A percentile compares a stretch with the other conserved stretches of the same genome.
Conservation (phyloP, 2,888 invertebrate species). For the Cephus rjabovi region DNA sequence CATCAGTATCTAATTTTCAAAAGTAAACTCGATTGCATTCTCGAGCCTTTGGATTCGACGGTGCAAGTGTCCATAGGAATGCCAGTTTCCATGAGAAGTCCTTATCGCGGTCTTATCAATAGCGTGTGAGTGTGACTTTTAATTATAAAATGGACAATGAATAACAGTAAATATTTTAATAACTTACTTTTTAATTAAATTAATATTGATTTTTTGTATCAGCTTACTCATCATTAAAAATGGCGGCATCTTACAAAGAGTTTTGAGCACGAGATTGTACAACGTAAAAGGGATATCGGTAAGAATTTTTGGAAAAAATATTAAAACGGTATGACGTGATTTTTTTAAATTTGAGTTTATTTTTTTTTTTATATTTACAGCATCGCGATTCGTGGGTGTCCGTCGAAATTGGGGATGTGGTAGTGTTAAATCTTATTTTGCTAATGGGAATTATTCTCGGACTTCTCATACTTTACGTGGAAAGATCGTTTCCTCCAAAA, state of each 20-base stretch:
- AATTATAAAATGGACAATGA: not conserved
- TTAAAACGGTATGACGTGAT: not conserved
- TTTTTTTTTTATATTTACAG: too few species aligned
- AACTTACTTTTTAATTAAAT: not conserved
- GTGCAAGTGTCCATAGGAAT: slow-evolving; percentile 59
- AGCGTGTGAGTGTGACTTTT: slow-evolving; percentile 44
- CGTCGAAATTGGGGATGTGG: too few species aligned
- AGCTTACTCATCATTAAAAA: slow-evolving; percentile 58
- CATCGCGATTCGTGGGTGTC: too few species aligned
- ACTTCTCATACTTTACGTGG: too few species aligned
- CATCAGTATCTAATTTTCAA: slow-evolving; percentile 52
- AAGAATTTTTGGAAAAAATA: not conserved
- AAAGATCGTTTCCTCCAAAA: too few species aligned
- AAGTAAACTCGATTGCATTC: slow-evolving; percentile 47
- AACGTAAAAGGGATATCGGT: not conserved
- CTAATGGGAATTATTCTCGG: too few species aligned
- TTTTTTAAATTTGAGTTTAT: not conserved
- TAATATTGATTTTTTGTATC: slow-evolving; percentile 6
- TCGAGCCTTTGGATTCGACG: slow-evolving; percentile 57
- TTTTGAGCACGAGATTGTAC: slow-evolving; percentile 34
- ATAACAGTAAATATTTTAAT: not conserved
- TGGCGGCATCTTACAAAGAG: slow-evolving; percentile 57
- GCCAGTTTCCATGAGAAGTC: slow-evolving; percentile 49
- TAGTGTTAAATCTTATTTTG: too few species aligned
- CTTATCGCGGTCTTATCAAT: slow-evolving; percentile 58